Evolutionary conservation across 1,140 invertebrate genomes (phyloP).

Genomic region (Anthonomus grandis): DNA sequence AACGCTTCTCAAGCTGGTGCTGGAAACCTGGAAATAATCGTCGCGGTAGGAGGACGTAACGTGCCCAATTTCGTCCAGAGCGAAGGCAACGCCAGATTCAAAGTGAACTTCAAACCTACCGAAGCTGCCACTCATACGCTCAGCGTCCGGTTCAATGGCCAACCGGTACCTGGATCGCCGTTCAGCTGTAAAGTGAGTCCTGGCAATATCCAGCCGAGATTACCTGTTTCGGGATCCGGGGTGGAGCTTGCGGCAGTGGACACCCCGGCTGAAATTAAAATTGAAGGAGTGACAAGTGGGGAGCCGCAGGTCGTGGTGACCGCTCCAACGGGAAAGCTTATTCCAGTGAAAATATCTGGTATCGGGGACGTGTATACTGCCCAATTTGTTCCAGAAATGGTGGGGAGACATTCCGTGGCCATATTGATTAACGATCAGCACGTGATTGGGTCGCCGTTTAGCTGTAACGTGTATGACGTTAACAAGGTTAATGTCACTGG

Average conservation of each 20-base stretch:
- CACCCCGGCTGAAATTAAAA: constrained; percentile 54
- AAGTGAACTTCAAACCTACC: constrained; percentile 95
- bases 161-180: constrained; percentile 89
- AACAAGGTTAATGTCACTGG: constrained; percentile 79
- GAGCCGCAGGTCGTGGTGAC: constrained; percentile 70
- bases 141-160: constrained; percentile 91
- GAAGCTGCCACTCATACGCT: constrained; percentile 84
- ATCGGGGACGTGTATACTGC: constrained; percentile 68
- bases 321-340: constrained; percentile 72
- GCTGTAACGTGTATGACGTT: constrained; percentile 90
- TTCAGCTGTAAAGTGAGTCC: constrained; percentile 76
- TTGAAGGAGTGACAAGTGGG: constrained; percentile 55
- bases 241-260: constrained; percentile 58
- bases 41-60: constrained; percentile 95
- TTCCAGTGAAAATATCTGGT: constrained; percentile 62
- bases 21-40: constrained; percentile 96
- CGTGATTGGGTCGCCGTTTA: constrained; percentile 87
- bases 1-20: constrained; percentile 75
- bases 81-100: constrained; percentile 93
- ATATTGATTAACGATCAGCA: constrained; percentile 77
- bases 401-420: constrained; percentile 80
- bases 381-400: constrained; percentile 77
- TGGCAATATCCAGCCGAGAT: constrained; percentile 49
- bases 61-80: constrained; percentile 98
- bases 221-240: constrained; percentile 56